Evolutionary conservation across 2,888 invertebrate species (phyloP).

Genomic region (Callyntrura guangdongensis): DNA sequence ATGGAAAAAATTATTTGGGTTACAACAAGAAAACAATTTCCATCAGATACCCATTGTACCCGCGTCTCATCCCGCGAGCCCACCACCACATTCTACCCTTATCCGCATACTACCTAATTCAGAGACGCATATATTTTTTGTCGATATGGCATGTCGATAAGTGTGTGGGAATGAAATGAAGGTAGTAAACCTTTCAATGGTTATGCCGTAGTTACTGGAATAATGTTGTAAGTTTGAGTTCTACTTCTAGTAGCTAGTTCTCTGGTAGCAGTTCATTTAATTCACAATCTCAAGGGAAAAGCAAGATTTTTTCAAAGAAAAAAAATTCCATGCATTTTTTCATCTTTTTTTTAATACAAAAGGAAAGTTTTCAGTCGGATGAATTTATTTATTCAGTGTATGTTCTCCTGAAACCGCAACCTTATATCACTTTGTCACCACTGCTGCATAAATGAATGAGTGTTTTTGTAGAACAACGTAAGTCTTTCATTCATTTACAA

Average conservation of each 20-base stretch:
- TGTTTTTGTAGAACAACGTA: background rate
- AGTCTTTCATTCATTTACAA: constrained; percentile 46
- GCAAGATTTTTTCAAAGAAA: background rate
- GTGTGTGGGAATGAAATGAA: constrained; percentile 7
- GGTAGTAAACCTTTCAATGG: background rate
- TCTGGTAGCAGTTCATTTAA: constrained; percentile 10
- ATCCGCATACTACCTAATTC: too few relatives aligned
- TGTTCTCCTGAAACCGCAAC: background rate
- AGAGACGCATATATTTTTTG: too few relatives aligned
- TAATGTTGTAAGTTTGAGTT: background rate
- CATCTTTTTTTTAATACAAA: constrained; percentile 1
- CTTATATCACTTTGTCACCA: background rate
- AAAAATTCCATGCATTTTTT: background rate
- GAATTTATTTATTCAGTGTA: constrained; percentile 25
- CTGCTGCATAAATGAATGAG: constrained; percentile 1
- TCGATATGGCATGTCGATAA: background rate
- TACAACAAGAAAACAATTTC: too few relatives aligned
- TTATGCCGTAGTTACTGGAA: background rate
- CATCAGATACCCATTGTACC: too few relatives aligned
- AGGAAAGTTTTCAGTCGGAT: background rate
- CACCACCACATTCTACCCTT: too few relatives aligned
- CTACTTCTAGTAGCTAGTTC: background rate
- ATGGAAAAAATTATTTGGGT: too few relatives aligned
- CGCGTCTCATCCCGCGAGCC: too few relatives aligned
- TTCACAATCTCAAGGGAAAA: background rate